Evolutionary conservation across 2,797 vertebrate species (phyloP), one percentile per base, ranked within the genome.

Genomic region (Sparidentex hasta): DNA sequence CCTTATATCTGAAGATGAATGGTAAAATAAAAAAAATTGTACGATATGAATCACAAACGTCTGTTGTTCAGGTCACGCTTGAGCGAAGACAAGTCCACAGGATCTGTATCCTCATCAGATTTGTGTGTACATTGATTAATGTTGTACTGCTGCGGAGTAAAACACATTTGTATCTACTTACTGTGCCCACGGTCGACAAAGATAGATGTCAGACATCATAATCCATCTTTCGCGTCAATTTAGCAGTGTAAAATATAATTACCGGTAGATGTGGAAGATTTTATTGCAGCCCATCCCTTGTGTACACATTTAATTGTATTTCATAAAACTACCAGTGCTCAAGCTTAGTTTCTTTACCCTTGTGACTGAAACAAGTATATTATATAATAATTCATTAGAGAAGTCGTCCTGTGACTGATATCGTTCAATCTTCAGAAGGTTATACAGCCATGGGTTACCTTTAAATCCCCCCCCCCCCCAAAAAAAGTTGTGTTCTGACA

Each of bases 61-160:
- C 33, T 25, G 3, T 44, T 44, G 44, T 44, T 76, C 21, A 52
- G 50, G 27, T 55, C 61, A 47, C 0, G 13, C 38, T 48, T 51
- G 29, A 73, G 21, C 54, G 58, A 56, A 55, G 46, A 69, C 4
- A 29, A 16, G 16, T 46, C 71, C 41, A n/a, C 62, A 29, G 46
- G 48, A 38, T 58, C 57, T 58, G 56, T 62, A 46, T 43, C n/a
- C 21, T 75, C 25, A 52, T 47, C n/a, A 21, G n/a, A 71, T 74
- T 57, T 74, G 20, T 61, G 50, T 76, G 25, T 73, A 7, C 41
- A 27, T 6, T 70, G 33, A 74, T 77, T 65, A 55, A 43, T 51
- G 11, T 27, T 72, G 41, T 9, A 56, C 67, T 29, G 13, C 38
- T 69, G 8, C 20, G 25, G 25, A 38, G 47, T 27, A 29, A 80